Base-by-base conservation (phyloP, 1,140 invertebrate genomes). In the Trigoniulus corallinus region DNA sequence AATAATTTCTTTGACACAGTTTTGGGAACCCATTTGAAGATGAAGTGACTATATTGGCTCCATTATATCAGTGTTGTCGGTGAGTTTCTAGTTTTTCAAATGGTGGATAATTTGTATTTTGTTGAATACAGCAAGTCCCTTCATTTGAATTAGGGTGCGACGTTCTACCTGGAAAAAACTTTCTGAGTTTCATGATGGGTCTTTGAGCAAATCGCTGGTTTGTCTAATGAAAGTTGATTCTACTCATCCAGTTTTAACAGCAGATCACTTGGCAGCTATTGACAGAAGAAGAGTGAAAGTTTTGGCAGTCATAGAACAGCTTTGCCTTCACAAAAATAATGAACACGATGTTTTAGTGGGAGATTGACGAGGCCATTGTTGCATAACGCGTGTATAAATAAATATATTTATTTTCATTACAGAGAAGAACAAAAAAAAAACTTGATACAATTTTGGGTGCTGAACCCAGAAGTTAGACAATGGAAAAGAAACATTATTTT, bases 61-160 rank as follows among this genome's bases (percentile, higher is more conserved):
- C 88, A 42, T 67, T 93, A 0, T 88, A 85, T 67, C 88, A 92
- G 58, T 92, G 88, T 64, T 92, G 87, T 67, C 75, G 81, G 87
- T 88, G 71, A 76, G 80, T 76, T 40, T 12, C 18, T 20, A 44
- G 42, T 20, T 10, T 7, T 21, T 44, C 21, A 44, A 18, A 44
- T 18, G 4, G n/a, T n/a, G n/a, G n/a, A n/a, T n/a, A n/a, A n/a
- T n/a, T n/a, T n/a, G n/a, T n/a, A n/a, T n/a, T n/a, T n/a, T n/a
- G n/a, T n/a, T n/a, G n/a, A n/a, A n/a, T n/a, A n/a, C n/a, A n/a
- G n/a, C 20, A 18, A 43, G 10, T 18, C 4, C 18, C 10, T 43
- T 43, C 10, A 43, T 43, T 18, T 43, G 4, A 18, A 7, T 43
- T 43, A 43, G 41, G 4, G 41, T 43, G 15, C 41, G 41, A 4